Evolutionary conservation across 2,113 vertebrate genomes (phyloP).

Genomic region (Gallinago paraguaiae): DNA sequence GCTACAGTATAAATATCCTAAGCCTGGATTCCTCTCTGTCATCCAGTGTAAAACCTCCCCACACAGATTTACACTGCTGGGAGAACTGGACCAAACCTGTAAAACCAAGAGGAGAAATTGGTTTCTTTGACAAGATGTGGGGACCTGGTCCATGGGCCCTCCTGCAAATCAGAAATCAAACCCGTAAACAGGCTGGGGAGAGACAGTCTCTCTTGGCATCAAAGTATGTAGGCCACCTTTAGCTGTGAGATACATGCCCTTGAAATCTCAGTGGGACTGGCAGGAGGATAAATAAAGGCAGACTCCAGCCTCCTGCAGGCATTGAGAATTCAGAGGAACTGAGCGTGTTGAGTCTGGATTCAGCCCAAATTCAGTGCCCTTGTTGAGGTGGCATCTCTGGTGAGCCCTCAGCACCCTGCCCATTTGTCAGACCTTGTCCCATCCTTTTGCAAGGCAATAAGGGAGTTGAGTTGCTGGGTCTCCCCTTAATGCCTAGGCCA

Average conservation of each 20-base stretch:
- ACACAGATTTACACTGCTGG: conserved; percentile 9
- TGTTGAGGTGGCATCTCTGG: not conserved
- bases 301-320: not conserved
- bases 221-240: not conserved
- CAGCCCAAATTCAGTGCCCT: not conserved
- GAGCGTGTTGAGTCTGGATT: not conserved
- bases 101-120: conserved; percentile 1
- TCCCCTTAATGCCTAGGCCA: not conserved
- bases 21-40: not conserved
- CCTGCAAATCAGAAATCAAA: conserved; percentile 19
- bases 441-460: not conserved
- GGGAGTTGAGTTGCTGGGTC: not conserved
- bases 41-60: conserved; percentile 4
- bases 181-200: not conserved
- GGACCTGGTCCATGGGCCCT: not conserved
- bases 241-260: conserved; percentile 21
- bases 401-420: not conserved
- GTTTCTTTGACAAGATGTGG: not conserved
- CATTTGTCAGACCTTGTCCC: not conserved
- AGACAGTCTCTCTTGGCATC: not conserved
- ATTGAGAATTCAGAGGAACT: not conserved
- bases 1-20: conserved; percentile 18
- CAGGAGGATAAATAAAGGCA: not conserved
- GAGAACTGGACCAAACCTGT: not conserved
- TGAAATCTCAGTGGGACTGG: conserved; percentile 16